Base-by-base conservation (phyloP, 2,113 vertebrate genomes). In the Neogobius melanostomus region DNA sequence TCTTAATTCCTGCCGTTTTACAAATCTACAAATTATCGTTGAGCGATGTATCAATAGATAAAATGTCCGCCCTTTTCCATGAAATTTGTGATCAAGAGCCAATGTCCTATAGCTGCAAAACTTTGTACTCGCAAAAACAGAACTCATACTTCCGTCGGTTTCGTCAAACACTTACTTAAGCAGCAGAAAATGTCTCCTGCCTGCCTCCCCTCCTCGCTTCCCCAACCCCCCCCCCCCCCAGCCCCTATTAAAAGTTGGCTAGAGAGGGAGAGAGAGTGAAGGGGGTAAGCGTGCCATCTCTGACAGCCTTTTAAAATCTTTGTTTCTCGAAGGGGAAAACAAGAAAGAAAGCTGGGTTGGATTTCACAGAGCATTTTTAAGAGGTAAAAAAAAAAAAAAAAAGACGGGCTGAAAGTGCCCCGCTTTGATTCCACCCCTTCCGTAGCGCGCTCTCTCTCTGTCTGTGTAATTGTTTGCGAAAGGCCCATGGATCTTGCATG, bases 291-390 rank as follows among this genome's bases (percentile, higher is more conserved):
- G 49, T 72, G 77, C 70, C 71, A 77, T 82, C 76, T 73, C 46
- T 11, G 50, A 77, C 64, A 6, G 68, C 71, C 65, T 83, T n/a
- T 12, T 42, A 75, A 82, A 84, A 72, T 21, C 11, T 73, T 36
- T 63, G 59, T 44, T 61, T 44, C 53, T 17, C 48, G 63, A 81
- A 79, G 59, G 43, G 11, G 49, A 7, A 47, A 51, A 28, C 17
- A 5, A 50, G 16, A 28, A 75, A 64, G 52, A 28, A 66, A 64
- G 70, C 50, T 0, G 52, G 68, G 79, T 71, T 71, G 48, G 73
- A 80, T 82, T 90, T 89, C 71, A 87, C 79, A 85, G 65, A 87
- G 77, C 75, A 75, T 83, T 85, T 36, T 81, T 64, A 86, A 77
- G 75, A 85, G 74, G 72, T 80, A 76, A 80, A 83, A 36, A 28